A percentile compares a stretch with the other conserved stretches of the same genome.
phyloP scores from a whole-genome alignment of 2,797 vertebrate genomes.

The Sebastolobus altivelis region DNA sequence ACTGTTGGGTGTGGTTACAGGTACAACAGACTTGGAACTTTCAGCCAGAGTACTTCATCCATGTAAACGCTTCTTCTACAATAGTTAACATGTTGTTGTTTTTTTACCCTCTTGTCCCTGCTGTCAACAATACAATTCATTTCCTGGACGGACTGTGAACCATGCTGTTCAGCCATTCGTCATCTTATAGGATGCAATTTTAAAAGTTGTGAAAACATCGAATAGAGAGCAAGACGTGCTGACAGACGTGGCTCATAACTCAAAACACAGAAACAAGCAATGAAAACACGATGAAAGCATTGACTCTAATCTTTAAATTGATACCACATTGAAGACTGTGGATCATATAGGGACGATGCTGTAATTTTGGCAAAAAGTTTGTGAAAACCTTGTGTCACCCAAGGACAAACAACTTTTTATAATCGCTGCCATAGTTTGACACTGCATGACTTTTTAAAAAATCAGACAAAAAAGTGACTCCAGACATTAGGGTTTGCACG shows the following conservation, averaged over 20 bases:
- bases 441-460: background rate
- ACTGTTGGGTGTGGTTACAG: too few species aligned
- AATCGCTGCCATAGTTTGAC: background rate
- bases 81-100: background rate
- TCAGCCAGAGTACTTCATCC: background rate
- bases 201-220: conserved; percentile 7
- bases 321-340: conserved; percentile 31
- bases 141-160: background rate
- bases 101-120: background rate
- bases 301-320: conserved; percentile 14
- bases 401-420: background rate
- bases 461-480: background rate
- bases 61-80: background rate
- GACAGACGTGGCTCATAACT: conserved; percentile 20
- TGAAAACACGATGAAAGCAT: conserved; percentile 4
- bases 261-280: conserved; percentile 5
- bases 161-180: background rate
- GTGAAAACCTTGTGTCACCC: background rate
- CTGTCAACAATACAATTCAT: background rate
- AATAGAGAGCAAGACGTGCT: background rate
- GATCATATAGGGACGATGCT: conserved; percentile 11
- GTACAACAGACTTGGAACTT: too few species aligned
- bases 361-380: conserved; percentile 1
- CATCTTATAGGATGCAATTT: background rate
- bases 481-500: background rate